A percentile compares a stretch with the other conserved stretches of the same genome.
phyloP scores from a whole-genome alignment of 2,797 vertebrate genomes.

The Enteromius anoplus region DNA sequence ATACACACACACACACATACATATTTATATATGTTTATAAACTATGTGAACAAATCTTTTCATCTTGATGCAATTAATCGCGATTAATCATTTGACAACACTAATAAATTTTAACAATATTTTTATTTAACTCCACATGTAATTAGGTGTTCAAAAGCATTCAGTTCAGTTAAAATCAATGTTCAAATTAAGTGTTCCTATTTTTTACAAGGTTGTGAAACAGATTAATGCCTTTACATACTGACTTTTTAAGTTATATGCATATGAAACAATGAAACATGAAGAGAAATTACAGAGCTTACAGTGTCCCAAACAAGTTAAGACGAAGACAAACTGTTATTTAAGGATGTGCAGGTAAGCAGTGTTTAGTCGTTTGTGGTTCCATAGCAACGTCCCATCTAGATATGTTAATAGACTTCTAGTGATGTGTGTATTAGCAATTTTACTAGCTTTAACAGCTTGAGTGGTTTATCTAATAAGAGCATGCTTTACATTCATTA shows the following conservation, averaged over 20 bases:
- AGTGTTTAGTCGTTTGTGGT: background rate
- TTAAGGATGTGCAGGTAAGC: background rate
- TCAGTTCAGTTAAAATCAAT: no score
- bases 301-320: background rate
- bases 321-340: constrained; percentile 6
- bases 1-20: no score
- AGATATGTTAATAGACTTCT: background rate
- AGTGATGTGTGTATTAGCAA: background rate
- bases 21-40: no score
- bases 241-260: background rate
- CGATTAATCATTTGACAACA: no score
- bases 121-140: background rate
- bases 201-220: background rate
- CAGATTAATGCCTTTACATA: background rate
- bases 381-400: background rate
- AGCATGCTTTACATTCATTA: no score
- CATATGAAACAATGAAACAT: background rate
- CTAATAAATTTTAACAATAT: background rate
- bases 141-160: background rate
- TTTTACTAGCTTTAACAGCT: background rate
- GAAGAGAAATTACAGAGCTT: background rate
- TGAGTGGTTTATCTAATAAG: background rate
- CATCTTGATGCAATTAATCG: no score
- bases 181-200: background rate
- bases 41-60: no score